These are phyloP conservation scores for Neomicropteryx cornuta DNA, from an alignment of 1,140 invertebrate genomes.

Conservation along the genomic window DNA sequence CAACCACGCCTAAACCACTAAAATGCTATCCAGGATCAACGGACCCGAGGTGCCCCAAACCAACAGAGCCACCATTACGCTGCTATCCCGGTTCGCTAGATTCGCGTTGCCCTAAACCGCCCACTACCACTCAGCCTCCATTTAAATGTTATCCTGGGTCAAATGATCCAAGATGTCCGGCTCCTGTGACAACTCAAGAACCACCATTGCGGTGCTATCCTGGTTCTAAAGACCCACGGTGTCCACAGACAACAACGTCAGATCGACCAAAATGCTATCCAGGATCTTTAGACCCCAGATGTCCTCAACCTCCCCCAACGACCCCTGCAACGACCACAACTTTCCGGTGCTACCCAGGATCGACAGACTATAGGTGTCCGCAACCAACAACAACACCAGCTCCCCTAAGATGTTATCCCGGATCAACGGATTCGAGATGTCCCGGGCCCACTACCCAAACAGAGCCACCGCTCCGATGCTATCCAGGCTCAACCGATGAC, in stretches of 20 bases:
- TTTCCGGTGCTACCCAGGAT: constrained; percentile 12
- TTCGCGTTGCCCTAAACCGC: constrained; percentile 27
- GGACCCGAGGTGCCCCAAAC: constrained; percentile 17
- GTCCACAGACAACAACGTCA: constrained; percentile 14
- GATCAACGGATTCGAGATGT: constrained; percentile 26
- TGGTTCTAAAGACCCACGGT: constrained; percentile 20
- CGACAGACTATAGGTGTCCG: constrained; percentile 21
- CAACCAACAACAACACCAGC: constrained; percentile 10
- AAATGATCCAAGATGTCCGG: constrained; percentile 19
- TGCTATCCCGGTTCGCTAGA: constrained; percentile 31
- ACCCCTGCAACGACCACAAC: constrained; percentile 12
- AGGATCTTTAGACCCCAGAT: constrained; percentile 6
- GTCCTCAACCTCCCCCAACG: constrained; percentile 6
- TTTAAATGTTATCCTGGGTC: constrained; percentile 21
- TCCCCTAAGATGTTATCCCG: constrained; percentile 22
- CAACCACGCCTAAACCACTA: constrained; percentile 10
- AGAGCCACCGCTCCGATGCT: constrained; percentile 19
- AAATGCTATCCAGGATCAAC: constrained; percentile 20
- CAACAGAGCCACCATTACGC: constrained; percentile 10
- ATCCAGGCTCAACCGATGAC: constrained; percentile 23
- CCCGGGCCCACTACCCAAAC: constrained; percentile 15
- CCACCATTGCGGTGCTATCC: constrained; percentile 15
- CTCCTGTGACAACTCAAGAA: neutral
- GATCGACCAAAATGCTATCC: too few species aligned
- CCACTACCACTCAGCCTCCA: constrained; percentile 10